A percentile compares a stretch with the other conserved stretches of the same genome.
These are phyloP conservation scores for Neopipo cinnamomea DNA, from an alignment of 2,113 vertebrate species.

Conservation along the genomic window DNA sequence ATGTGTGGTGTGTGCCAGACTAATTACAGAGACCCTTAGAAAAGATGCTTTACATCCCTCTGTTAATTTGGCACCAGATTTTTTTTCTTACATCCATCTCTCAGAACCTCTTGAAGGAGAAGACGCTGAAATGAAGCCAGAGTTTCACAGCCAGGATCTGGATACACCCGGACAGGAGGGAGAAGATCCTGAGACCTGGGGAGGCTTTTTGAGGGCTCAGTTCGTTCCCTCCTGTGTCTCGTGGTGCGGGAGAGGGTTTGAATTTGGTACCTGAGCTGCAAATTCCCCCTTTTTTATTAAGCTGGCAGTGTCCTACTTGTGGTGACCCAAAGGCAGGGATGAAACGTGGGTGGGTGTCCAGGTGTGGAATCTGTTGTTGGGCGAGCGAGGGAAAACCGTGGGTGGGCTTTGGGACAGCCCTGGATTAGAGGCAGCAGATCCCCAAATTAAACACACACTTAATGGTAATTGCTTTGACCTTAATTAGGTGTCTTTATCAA, in stretches of 20 bases:
- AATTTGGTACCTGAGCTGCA: not conserved
- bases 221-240: not conserved
- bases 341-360: not conserved
- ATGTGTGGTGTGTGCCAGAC: not conserved
- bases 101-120: not conserved
- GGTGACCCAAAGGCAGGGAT: not conserved
- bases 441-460: not conserved
- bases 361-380: not conserved
- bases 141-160: not conserved
- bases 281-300: not conserved
- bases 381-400: not conserved
- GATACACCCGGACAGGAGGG: not conserved
- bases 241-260: not conserved
- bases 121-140: not conserved
- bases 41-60: not conserved
- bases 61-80: not conserved
- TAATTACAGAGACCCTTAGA: not conserved
- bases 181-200: not conserved
- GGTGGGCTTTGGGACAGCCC: not conserved
- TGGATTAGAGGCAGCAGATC: not conserved
- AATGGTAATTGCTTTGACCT: not conserved
- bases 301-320: not conserved
- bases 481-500: not conserved
- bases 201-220: not conserved
- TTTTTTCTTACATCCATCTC: not conserved